Evolutionary conservation across 2,888 invertebrate genomes (phyloP).

Genomic region (Campoplex capitator): DNA sequence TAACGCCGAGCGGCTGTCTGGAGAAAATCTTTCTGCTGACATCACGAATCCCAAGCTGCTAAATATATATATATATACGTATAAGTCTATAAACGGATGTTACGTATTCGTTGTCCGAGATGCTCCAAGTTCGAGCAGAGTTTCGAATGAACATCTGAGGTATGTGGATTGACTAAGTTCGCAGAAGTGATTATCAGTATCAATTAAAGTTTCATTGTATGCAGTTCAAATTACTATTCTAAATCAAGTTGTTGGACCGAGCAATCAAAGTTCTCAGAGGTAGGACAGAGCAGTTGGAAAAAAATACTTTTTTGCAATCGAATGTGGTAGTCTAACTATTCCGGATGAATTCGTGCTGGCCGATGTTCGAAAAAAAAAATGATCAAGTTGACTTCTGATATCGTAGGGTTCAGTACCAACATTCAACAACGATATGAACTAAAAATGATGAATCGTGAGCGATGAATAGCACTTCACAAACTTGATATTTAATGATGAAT

Average conservation of each 20-base stretch:
- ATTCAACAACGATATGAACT: too few species aligned
- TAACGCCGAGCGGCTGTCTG: neutral
- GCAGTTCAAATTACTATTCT: neutral
- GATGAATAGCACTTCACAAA: too few species aligned
- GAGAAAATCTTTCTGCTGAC: conserved; percentile 39
- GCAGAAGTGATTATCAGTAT: neutral
- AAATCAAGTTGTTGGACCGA: neutral
- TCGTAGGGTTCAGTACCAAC: neutral
- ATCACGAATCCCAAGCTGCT: conserved; percentile 40
- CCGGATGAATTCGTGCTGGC: neutral
- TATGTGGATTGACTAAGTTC: neutral
- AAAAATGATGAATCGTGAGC: neutral
- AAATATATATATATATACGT: neutral
- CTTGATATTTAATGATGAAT: neutral
- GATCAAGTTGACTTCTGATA: neutral
- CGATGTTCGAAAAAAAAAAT: neutral
- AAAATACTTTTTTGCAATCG: neutral
- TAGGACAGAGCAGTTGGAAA: neutral
- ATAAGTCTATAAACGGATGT: conserved; percentile 1
- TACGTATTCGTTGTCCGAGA: conserved; percentile 17
- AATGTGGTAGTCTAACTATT: neutral
- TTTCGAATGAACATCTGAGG: conserved; percentile 27
- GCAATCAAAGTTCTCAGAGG: neutral
- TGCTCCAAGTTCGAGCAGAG: conserved; percentile 10
- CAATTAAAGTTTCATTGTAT: neutral